Percentiles rank a stretch among this genome's conserved stretches.
These are phyloP conservation scores for Aphelenchoides bicaudatus DNA, from an alignment of 2,888 invertebrate genomes.

Conservation along the genomic window DNA sequence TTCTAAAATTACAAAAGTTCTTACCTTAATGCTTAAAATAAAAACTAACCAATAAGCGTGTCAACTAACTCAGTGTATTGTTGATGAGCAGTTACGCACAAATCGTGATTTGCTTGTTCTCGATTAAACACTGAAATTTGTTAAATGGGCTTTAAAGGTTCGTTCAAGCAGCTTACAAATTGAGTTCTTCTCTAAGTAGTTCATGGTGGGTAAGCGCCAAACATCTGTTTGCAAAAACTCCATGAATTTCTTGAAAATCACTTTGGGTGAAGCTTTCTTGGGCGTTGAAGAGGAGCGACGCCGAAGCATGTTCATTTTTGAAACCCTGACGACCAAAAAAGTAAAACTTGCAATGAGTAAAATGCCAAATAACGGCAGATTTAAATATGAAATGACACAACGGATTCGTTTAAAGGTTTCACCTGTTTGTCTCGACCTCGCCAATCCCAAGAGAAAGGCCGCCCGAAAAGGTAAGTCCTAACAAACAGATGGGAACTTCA, in stretches of 20 bases:
- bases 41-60: constrained; percentile 38
- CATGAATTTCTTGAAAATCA: constrained; percentile 43
- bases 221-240: constrained; percentile 52
- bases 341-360: too few relatives aligned
- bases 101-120: constrained; percentile 59
- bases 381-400: too few relatives aligned
- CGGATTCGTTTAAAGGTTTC: too few relatives aligned
- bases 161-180: constrained; percentile 34
- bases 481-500: too few relatives aligned
- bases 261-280: constrained; percentile 25
- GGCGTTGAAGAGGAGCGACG: constrained; percentile 30
- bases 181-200: constrained; percentile 53
- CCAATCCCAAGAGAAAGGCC: too few relatives aligned
- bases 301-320: constrained; percentile 26
- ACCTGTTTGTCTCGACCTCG: too few relatives aligned
- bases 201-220: constrained; percentile 51
- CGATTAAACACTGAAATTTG: constrained; percentile 64
- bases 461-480: too few relatives aligned
- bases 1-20: too few relatives aligned
- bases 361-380: too few relatives aligned
- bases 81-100: constrained; percentile 61
- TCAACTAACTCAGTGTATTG: constrained; percentile 62
- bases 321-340: too few relatives aligned
- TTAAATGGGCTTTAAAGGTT: background rate
- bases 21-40: too few relatives aligned